Evolutionary conservation across 2,797 vertebrate genomes (phyloP), one percentile per base, ranked within the genome.

Genomic region (Pangasius larnaudii): DNA sequence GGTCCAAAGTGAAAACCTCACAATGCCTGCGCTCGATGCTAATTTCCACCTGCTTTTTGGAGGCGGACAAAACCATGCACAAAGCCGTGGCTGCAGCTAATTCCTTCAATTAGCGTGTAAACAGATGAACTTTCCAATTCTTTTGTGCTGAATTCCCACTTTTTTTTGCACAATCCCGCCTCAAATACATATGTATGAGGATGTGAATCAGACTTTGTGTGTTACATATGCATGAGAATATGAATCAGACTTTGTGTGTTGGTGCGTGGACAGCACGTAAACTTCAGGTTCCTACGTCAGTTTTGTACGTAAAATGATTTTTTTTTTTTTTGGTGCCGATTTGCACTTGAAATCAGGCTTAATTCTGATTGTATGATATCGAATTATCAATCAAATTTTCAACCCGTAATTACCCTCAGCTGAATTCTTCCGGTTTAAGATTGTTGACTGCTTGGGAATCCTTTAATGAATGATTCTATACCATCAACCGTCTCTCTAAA

Each of bases 401-500:
- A 39, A 39, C 36, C 69, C 33, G 9, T 19, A 36, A 36, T 36
- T 19, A 42, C 11, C 4, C 22, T 27, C 71, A 13, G 39, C 71
- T 74, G 5, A n/a, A 19, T 16, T 18, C 14, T 51, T 30, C 27
- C 27, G 10, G n/a, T 10, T 19, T 53, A 56, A 18, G 49, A 19
- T 30, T 9, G 16, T 19, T 30, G n/a, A 19, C 51, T 22, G 16
- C 51, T 33, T 19, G n/a, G 46, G 74, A 30, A 77, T 77, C 5
- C 6, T 51, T 77, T 51, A 51, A n/a, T 14, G 2, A 51, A 51
- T 14, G 10, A 0, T 49, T 65, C 11, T 56, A 59, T 13, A 22
- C 46, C 49, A 46, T 58, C 61, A 85, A 85, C 82, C 46, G 27
- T 85, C 82, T 84, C 80, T 67, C 24, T 39, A 53, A 53, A 58